A percentile compares a stretch with the other conserved stretches of the same genome.
Conservation (phyloP, 2,797 vertebrate species). For the Silurus aristotelis region DNA sequence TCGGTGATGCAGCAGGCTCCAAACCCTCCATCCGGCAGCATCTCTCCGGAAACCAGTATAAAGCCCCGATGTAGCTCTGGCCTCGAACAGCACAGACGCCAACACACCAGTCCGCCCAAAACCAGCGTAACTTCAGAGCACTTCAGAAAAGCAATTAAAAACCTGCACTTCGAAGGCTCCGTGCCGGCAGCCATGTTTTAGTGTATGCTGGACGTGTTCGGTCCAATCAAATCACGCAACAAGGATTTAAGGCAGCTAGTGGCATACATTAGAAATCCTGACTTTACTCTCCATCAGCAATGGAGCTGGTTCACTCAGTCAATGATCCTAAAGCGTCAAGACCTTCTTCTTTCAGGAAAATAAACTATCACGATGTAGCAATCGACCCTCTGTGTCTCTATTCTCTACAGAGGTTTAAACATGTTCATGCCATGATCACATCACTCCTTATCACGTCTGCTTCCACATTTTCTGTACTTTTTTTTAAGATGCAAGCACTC, state of each 20-base stretch:
- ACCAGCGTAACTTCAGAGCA: constrained; percentile 26
- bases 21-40: constrained; percentile 89
- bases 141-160: constrained; percentile 21
- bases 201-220: neutral
- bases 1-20: constrained; percentile 86
- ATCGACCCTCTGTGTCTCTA: neutral
- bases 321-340: neutral
- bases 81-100: constrained; percentile 23
- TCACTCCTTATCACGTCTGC: neutral
- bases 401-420: neutral
- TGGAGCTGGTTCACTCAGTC: neutral
- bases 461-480: neutral
- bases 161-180: constrained; percentile 22
- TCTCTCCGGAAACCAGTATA: constrained; percentile 90
- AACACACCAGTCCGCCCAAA: constrained; percentile 33
- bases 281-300: neutral
- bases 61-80: constrained; percentile 80
- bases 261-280: neutral
- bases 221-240: constrained; percentile 14
- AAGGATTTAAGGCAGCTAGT: constrained; percentile 54
- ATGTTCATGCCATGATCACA: neutral
- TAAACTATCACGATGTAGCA: neutral
- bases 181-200: constrained; percentile 3
- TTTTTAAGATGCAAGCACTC: neutral
- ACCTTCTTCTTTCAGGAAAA: neutral